Conservation (phyloP, 2,888 invertebrate genomes). For the Azorinus chamasolen region DNA sequence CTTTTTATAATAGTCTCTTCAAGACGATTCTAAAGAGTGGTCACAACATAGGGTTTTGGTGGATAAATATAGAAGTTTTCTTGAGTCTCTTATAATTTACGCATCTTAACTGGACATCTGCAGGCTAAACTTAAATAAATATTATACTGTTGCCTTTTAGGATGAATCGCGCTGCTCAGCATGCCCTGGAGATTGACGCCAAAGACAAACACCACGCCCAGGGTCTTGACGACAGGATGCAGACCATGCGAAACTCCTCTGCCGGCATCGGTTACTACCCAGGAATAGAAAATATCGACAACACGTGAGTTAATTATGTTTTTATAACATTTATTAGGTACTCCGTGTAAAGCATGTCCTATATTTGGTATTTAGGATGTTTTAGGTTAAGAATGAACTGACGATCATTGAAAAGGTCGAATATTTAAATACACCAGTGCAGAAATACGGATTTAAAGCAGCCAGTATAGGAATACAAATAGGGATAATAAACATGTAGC, state of each 20-base stretch:
- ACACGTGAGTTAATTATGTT: constrained; percentile 84
- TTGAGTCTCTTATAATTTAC: too few relatives aligned
- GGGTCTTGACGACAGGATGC: constrained; percentile 85
- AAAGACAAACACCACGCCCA: constrained; percentile 95
- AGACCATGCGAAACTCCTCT: constrained; percentile 83
- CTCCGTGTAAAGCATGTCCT: neutral
- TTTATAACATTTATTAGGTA: too few relatives aligned
- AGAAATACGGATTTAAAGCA: too few relatives aligned
- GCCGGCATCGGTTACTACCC: constrained; percentile 85
- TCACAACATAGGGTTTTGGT: too few relatives aligned
- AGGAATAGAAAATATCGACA: constrained; percentile 85
- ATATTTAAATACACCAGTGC: neutral
- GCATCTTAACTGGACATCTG: too few relatives aligned
- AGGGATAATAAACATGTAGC: too few relatives aligned
- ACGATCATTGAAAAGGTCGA: neutral
- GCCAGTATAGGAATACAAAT: too few relatives aligned
- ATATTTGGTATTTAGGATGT: neutral
- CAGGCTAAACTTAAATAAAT: too few relatives aligned
- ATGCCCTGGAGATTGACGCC: constrained; percentile 95
- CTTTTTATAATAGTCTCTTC: too few relatives aligned
- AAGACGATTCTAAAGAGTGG: too few relatives aligned
- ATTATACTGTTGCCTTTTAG: constrained; percentile 65
- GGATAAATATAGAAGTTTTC: too few relatives aligned
- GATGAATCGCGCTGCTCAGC: constrained; percentile 87
- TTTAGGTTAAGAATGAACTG: neutral